phyloP scores from a whole-genome alignment of 2,888 invertebrate genomes.

The Lasioglossum marginatum region DNA sequence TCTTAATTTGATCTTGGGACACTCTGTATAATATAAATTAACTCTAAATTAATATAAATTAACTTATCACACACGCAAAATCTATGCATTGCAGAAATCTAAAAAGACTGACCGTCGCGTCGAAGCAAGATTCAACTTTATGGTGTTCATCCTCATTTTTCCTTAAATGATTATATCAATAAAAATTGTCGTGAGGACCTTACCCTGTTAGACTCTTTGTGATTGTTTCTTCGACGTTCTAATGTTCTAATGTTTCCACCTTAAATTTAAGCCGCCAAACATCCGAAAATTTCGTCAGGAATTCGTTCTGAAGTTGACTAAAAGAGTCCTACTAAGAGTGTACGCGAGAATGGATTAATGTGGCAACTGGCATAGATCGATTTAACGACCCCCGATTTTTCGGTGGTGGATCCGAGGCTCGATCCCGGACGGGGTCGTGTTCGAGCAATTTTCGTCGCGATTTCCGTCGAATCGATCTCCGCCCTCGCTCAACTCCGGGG shows the following conservation, averaged over 20 bases:
- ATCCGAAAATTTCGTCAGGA: neutral
- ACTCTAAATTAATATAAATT: no score
- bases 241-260: neutral
- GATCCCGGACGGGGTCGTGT: conserved; percentile 66
- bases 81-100: no score
- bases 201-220: no score
- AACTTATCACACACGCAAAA: no score
- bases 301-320: neutral
- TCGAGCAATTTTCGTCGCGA: conserved; percentile 68
- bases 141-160: no score
- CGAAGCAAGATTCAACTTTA: no score
- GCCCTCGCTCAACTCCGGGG: conserved; percentile 74
- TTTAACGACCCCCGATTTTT: conserved; percentile 30
- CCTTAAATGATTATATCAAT: no score
- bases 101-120: no score
- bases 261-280: neutral
- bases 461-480: conserved; percentile 67
- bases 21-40: no score
- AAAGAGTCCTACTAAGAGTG: no score
- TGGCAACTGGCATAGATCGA: neutral
- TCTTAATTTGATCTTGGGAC: neutral
- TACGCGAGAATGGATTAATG: neutral
- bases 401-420: conserved; percentile 11
- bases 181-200: no score
- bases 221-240: no score